Conservation (phyloP, 1,140 invertebrate species). For the Zaprionus ornatus region DNA sequence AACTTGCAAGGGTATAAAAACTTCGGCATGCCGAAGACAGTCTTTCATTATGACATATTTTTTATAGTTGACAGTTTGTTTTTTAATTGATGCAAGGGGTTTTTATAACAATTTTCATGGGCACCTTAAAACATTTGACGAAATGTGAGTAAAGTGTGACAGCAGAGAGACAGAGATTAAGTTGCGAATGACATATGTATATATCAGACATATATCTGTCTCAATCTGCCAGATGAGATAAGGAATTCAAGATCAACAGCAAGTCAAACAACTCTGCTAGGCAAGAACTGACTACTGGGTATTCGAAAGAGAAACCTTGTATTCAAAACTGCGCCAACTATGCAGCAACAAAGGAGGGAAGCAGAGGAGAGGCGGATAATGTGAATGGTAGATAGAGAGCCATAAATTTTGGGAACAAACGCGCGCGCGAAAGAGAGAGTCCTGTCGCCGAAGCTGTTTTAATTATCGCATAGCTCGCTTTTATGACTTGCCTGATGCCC, state of each 20-base stretch:
- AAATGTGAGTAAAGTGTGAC: neutral
- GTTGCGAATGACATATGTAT: neutral
- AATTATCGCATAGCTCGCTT: constrained; percentile 1
- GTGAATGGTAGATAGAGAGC: neutral
- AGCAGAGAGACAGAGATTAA: neutral
- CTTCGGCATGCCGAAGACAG: too few species aligned
- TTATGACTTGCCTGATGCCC: constrained; percentile 2
- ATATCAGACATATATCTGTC: neutral
- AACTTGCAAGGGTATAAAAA: too few species aligned
- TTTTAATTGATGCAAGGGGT: neutral
- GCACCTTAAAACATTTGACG: neutral
- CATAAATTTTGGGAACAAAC: neutral
- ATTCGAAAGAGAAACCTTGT: neutral
- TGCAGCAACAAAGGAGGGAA: neutral
- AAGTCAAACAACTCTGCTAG: neutral
- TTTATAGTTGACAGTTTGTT: neutral
- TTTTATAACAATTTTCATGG: neutral
- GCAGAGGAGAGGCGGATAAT: neutral
- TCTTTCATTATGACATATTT: neutral
- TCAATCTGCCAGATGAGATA: neutral
- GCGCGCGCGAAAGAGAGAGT: neutral
- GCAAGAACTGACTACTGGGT: neutral
- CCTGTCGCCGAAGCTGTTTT: neutral
- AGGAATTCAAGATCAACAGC: too few species aligned
- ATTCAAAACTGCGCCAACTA: constrained; percentile 2